Evolutionary conservation across 2,888 invertebrate genomes (phyloP), one percentile per base, ranked within the genome.

Genomic region (Pyrrhosoma nymphula): DNA sequence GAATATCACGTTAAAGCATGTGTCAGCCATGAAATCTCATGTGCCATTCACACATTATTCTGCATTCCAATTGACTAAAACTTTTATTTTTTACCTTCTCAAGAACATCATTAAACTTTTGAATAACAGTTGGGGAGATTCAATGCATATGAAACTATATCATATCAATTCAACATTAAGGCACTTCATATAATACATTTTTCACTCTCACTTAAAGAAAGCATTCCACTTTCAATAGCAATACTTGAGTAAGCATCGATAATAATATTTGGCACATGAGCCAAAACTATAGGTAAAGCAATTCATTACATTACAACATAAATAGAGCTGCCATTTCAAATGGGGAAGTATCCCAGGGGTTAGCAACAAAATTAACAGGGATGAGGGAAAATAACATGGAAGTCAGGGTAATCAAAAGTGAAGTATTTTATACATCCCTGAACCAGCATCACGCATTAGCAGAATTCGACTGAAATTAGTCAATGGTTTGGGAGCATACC

Each of bases 111-210:
- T 47, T 39, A 93, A 26, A 26, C 47, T 18, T 69, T 47, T 47
- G 69, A 39, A 75, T 93, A 93, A 93, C 63, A 47, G 30, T 93
- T 47, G 16, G 39, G 63, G 26, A 75, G 69, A 47, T 93, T 39
- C 47, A 47, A 75, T 69, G 93, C 47, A 75, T 75, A n/a, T n/a
- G 47, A 93, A 93, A 26, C n/a, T 55, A 47, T 39, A 39, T 93
- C 10, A 75, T 63, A 63, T 91, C 39, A 39, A 91, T 75, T 75
- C 4, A 93, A 63, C 47, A 93, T 93, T 93, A 93, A 93, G 93
- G 93, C 93, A 93, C 93, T 93, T 93, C 55, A 55, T 69, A 91
- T 69, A 75, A 47, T 39, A 93, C 69, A 93, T 20, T 75, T 47
- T 63, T 89, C 55, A n/a, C 63, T 69, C 47, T 47, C 69, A 16